A percentile compares a stretch with the other conserved stretches of the same genome.
Evolutionary conservation across 1,140 invertebrate species (phyloP).

Genomic region (Drosophila pectinifera): DNA sequence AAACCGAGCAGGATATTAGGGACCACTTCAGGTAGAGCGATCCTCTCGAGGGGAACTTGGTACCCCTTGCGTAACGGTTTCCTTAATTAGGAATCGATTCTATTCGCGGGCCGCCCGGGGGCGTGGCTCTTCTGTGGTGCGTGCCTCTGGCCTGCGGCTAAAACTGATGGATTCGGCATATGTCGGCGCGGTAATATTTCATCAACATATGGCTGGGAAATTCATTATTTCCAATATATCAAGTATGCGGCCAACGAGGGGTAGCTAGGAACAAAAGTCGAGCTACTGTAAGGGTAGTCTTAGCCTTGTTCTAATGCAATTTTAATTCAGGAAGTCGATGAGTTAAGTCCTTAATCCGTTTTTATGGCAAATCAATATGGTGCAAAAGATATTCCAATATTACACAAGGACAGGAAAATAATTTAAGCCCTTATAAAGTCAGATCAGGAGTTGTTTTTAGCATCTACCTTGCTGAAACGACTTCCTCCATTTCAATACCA

Average conservation of each 20-base stretch:
- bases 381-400: background rate
- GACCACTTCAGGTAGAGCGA: conserved; percentile 46
- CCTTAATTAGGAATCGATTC: conserved; percentile 71
- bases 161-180: conserved; percentile 62
- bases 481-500: background rate
- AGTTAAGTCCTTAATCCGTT: background rate
- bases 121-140: conserved; percentile 29
- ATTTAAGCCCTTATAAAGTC: no score
- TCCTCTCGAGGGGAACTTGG: conserved; percentile 10
- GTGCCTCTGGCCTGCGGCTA: conserved; percentile 18
- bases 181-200: conserved; percentile 49
- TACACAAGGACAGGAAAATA: background rate
- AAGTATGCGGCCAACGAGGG: background rate
- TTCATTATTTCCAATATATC: background rate
- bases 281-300: no score
- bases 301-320: no score
- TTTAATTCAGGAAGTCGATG: background rate
- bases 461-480: background rate
- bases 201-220: conserved; percentile 51
- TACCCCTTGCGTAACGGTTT: conserved; percentile 47
- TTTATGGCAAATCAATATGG: conserved; percentile 6
- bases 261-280: no score
- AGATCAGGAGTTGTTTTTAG: background rate
- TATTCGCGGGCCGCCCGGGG: no score
- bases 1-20: background rate